Evolutionary conservation across 2,113 vertebrate species (phyloP).

Genomic region (Callaeas wilsoni): DNA sequence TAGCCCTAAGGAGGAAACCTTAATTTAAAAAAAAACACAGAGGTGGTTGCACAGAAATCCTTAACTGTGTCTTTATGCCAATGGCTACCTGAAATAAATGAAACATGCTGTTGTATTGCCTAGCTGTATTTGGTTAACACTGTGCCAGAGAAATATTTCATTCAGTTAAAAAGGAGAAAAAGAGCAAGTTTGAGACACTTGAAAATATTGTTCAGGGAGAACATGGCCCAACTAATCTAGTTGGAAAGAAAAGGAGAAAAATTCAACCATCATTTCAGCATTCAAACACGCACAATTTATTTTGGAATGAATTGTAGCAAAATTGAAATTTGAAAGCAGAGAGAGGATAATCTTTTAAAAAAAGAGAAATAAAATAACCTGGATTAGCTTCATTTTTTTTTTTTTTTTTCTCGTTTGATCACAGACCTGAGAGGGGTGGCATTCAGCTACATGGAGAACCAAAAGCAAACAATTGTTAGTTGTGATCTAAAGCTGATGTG

Average conservation of each 20-base stretch:
- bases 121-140: not conserved
- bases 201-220: not conserved
- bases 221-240: not conserved
- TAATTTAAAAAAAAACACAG: slow-evolving; percentile 27
- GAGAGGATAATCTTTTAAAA: not conserved
- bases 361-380: not conserved
- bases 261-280: not conserved
- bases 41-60: not conserved
- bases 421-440: accelerated
- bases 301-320: not conserved
- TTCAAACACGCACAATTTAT: not conserved
- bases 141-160: not conserved
- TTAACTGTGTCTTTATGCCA: not conserved
- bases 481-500: not conserved
- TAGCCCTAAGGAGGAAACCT: not conserved
- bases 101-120: not conserved
- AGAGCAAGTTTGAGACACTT: not conserved
- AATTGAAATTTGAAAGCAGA: not conserved
- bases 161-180: not conserved
- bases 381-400: not conserved
- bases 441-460: not conserved
- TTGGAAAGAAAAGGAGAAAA: not conserved
- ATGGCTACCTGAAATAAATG: not conserved
- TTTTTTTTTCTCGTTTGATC: not conserved
- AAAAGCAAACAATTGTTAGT: not conserved